Conservation (phyloP, 2,113 vertebrate species). For the Syngnathus scovelli region DNA sequence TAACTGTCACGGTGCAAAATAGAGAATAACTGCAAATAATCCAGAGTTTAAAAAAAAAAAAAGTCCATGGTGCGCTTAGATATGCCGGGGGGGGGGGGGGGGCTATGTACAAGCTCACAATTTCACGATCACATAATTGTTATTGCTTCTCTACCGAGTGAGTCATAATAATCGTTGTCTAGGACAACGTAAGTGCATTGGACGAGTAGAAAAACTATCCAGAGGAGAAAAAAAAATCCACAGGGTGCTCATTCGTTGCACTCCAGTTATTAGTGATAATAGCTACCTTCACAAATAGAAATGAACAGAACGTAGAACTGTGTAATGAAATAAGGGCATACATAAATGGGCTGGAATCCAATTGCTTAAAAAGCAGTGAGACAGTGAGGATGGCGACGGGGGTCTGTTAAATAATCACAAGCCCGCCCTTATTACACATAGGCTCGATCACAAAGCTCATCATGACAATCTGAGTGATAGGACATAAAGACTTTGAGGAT, state of each 20-base stretch:
- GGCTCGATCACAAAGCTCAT: slow-evolving; percentile 6
- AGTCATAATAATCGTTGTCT: not conserved
- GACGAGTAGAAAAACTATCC: not conserved
- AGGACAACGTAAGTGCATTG: not conserved
- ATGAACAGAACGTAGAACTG: not conserved
- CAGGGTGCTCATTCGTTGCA: not conserved
- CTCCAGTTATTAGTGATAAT: no score
- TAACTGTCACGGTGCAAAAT: not conserved
- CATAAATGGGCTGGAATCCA: not conserved
- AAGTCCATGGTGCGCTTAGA: not conserved
- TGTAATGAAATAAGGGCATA: not conserved
- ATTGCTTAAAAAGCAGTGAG: not conserved
- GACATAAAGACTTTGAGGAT: not conserved
- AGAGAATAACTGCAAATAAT: not conserved
- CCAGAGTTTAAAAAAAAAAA: not conserved
- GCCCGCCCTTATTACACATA: not conserved
- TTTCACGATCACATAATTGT: no score
- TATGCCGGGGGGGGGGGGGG: no score
- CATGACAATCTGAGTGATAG: slow-evolving; percentile 18
- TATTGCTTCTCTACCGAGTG: not conserved
- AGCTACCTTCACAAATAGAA: not conserved
- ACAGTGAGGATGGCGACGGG: not conserved
- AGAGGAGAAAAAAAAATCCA: not conserved
- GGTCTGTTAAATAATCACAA: not conserved
- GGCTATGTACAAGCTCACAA: no score